Evolutionary conservation across 2,797 vertebrate species (phyloP).

Genomic region (Siniperca obscura): DNA sequence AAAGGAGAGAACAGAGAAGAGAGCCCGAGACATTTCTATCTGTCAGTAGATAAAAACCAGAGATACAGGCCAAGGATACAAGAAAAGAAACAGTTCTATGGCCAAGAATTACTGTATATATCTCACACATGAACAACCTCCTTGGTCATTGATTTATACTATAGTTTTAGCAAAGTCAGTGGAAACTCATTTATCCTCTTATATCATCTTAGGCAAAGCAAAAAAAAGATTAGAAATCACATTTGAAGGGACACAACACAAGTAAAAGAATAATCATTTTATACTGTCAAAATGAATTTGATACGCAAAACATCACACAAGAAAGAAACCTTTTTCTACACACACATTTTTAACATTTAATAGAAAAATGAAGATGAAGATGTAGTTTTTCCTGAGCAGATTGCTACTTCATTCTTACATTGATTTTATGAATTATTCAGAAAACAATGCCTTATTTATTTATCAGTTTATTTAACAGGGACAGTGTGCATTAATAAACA

Average conservation of each 20-base stretch:
- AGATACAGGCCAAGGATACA: constrained; percentile 3
- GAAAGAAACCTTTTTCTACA: background rate
- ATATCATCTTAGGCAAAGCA: background rate
- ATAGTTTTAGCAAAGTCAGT: background rate
- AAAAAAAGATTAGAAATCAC: background rate
- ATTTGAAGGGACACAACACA: background rate
- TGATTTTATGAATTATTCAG: constrained; percentile 16
- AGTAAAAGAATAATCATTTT: constrained; percentile 16
- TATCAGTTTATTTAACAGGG: background rate
- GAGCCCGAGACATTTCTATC: constrained; percentile 3
- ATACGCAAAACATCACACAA: background rate
- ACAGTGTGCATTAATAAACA: background rate
- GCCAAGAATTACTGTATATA: background rate
- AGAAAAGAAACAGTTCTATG: background rate
- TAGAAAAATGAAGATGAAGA: background rate
- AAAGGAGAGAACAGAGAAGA: background rate
- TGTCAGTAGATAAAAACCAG: background rate
- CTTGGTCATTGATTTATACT: background rate
- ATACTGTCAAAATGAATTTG: constrained; percentile 3
- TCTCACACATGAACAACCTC: background rate
- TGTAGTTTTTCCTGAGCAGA: background rate
- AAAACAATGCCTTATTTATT: background rate
- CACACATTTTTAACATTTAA: constrained; percentile 1
- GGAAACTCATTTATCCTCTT: background rate
- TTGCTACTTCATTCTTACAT: background rate